These are phyloP conservation scores for Hydrolagus affinis DNA, from an alignment of 2,113 vertebrate species.

Conservation along the genomic window DNA sequence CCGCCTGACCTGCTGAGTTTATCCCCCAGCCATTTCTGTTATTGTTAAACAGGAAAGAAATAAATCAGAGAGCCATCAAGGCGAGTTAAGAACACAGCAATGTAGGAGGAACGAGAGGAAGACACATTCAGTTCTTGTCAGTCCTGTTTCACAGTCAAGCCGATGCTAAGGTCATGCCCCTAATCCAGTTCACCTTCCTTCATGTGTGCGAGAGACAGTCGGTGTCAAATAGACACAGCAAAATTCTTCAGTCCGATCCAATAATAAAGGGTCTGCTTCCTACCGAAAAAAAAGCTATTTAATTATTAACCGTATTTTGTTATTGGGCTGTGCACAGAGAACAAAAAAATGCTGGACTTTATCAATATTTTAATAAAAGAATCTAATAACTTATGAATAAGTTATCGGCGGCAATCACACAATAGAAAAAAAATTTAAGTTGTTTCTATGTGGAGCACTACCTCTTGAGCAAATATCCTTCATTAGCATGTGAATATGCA, in stretches of 20 bases:
- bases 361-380: conserved; percentile 6
- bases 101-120: no score
- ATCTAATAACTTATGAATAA: conserved; percentile 40
- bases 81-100: no score
- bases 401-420: conserved; percentile 41
- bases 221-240: not conserved
- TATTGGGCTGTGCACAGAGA: not conserved
- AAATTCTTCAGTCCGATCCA: not conserved
- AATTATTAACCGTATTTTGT: not conserved
- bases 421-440: conserved; percentile 44
- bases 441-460: conserved; percentile 44
- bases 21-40: no score
- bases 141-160: no score
- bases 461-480: conserved; percentile 45
- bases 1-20: no score
- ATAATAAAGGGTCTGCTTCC: not conserved
- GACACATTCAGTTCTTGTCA: no score
- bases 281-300: not conserved
- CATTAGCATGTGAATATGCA: conserved; percentile 56
- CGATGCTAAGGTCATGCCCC: no score
- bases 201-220: not conserved
- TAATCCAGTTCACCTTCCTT: no score
- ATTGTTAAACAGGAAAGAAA: no score
- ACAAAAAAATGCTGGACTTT: not conserved
- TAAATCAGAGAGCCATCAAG: no score